phyloP scores from a whole-genome alignment of 2,113 vertebrate species.

The Solea solea region DNA sequence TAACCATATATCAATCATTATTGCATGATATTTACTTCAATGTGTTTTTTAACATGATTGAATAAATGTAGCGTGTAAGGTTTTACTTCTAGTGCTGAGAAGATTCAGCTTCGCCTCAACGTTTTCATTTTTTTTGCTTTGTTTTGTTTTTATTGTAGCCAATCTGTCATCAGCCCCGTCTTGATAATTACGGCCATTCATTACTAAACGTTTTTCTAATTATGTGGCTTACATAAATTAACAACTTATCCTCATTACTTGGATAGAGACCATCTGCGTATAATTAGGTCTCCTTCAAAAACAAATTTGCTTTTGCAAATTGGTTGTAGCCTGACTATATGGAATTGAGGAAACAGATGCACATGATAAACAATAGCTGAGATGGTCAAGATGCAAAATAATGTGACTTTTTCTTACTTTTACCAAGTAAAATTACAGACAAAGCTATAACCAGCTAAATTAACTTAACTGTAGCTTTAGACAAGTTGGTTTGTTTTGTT shows the following conservation, averaged over 20 bases:
- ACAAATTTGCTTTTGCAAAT: not conserved
- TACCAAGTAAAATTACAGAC: no score
- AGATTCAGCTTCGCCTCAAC: not conserved
- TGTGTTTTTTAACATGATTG: not conserved
- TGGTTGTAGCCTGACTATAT: no score
- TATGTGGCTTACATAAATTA: not conserved
- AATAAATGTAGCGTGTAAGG: not conserved
- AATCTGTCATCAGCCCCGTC: not conserved
- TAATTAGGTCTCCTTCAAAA: not conserved
- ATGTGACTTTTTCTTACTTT: no score
- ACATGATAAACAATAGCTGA: no score
- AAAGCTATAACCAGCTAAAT: no score
- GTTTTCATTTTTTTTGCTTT: not conserved
- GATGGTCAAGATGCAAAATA: no score
- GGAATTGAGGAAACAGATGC: no score
- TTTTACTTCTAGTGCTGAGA: not conserved
- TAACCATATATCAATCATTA: not conserved
- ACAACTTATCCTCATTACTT: not conserved
- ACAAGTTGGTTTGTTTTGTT: no score
- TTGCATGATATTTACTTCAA: conserved; percentile 1
- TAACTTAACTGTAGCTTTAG: no score
- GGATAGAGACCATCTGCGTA: not conserved
- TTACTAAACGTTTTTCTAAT: not conserved
- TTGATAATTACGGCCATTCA: not conserved
- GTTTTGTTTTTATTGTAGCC: not conserved